Base-by-base conservation (phyloP, 2,888 invertebrate genomes). In the Ceratothoa steindachneri region DNA sequence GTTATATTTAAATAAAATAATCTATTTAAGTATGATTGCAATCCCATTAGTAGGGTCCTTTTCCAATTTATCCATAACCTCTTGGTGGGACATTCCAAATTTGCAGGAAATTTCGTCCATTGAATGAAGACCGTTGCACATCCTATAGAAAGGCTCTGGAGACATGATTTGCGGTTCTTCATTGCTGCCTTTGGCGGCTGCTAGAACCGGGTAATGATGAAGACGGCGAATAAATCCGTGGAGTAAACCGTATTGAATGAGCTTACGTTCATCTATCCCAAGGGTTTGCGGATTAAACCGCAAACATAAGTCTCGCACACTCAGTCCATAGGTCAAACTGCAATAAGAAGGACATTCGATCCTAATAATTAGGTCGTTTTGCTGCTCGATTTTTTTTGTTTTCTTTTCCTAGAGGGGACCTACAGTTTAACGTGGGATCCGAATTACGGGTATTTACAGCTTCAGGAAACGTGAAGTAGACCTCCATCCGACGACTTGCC, bases 61-160 rank as follows among this genome's bases (percentile, higher is more conserved):
- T 82, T 94, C 94, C 22, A 95, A 89, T 77, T 92, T 89, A 81
- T 91, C 90, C 82, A 93, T 93, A 69, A 95, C 87, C 77, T 91
- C 89, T 55, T 89, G 89, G 4, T 90, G 87, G 72, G 90, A 90
- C 60, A 93, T 87, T 19, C 90, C 90, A 9, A 92, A 91, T 74
- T 90, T 88, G 83, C 94, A 93, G 84, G 96, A 95, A 82, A 97
- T 95, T 85, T 95, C 93, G 85, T 97, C 96, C 73, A 91, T 88
- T 83, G 90, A 92, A 79, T 90, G 89, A 0, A 88, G 86, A 0
- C 96, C 96, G 64, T 91, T 92, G 83, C 95, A 92, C 82, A 91
- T 83, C 19, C 82, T 81, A 66, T 83, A 82, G 28, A 86, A 78
- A 2, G 82, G 66, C 53, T 53, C 30, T n/a, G 71, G 28, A 15